Percentiles rank a stretch among this genome's conserved stretches.
Conservation (phyloP, 2,113 vertebrate species). For the Callocephalon fimbriatum region DNA sequence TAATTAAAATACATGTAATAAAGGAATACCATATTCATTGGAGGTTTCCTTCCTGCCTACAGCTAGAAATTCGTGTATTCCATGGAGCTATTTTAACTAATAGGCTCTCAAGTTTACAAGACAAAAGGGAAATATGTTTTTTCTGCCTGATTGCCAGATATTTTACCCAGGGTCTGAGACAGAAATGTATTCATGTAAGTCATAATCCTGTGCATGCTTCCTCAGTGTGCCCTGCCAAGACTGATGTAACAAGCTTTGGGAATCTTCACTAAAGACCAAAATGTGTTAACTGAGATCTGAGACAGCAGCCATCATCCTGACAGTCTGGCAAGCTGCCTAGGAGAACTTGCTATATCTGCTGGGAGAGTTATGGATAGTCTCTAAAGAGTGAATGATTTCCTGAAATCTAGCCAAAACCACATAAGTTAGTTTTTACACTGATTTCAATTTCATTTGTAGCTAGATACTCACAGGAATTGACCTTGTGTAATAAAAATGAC, state of each 20-base stretch:
- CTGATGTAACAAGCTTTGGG: slow-evolving; percentile 19
- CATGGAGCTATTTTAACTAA: slow-evolving; percentile 13
- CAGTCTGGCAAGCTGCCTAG: not conserved
- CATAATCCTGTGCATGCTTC: not conserved
- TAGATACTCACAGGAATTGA: not conserved
- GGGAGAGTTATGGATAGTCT: not conserved
- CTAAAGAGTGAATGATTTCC: not conserved
- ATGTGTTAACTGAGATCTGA: not conserved
- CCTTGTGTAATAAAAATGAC: not conserved
- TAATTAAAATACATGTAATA: not conserved
- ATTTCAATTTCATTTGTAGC: not conserved
- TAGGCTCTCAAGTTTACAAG: slow-evolving; percentile 15
- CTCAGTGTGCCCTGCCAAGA: not conserved
- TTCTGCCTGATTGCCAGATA: not conserved
- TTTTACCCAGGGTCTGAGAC: not conserved
- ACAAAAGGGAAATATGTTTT: not conserved
- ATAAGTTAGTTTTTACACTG: not conserved
- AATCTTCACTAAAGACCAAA: slow-evolving; percentile 20
- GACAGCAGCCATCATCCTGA: not conserved
- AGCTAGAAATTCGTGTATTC: slow-evolving; percentile 1
- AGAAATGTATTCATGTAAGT: slow-evolving; percentile 6
- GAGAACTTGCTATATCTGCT: not conserved
- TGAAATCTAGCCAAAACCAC: not conserved
- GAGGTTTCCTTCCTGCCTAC: not conserved
- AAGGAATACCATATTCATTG: not conserved